phyloP scores from a whole-genome alignment of 2,797 vertebrate species.

The Manis crassicaudata region DNA sequence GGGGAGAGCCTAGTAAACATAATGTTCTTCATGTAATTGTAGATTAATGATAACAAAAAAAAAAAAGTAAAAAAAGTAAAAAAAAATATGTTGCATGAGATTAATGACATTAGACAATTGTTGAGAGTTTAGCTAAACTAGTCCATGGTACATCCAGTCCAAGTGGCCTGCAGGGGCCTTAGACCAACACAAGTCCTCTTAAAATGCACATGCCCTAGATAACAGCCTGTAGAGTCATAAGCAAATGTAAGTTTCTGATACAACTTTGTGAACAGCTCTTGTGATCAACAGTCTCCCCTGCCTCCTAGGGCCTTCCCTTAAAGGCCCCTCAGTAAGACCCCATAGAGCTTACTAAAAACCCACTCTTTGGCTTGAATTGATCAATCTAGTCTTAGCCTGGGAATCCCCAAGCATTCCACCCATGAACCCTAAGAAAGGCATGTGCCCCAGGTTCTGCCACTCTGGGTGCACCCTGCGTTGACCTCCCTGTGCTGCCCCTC shows the following conservation, averaged over 20 bases:
- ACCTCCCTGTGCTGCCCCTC: background rate
- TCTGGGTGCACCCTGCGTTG: background rate
- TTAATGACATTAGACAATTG: background rate
- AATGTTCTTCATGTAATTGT: too few relatives aligned
- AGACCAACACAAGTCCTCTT: background rate
- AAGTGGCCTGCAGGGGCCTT: background rate
- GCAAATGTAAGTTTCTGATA: background rate
- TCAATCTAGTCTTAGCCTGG: background rate
- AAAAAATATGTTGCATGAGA: slow-evolving; percentile 15
- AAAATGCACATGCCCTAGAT: background rate
- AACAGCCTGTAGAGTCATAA: background rate
- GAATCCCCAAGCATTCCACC: background rate
- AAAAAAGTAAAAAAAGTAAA: background rate
- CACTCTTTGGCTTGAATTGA: background rate
- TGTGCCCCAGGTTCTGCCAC: background rate
- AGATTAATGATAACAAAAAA: too few relatives aligned
- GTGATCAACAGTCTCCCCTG: background rate
- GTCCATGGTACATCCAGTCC: too few relatives aligned
- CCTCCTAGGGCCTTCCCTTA: background rate
- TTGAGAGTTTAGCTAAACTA: background rate
- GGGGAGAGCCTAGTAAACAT: too few relatives aligned
- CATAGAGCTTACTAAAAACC: background rate
- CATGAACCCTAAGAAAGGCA: background rate
- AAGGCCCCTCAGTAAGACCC: background rate
- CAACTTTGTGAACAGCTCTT: background rate